Conservation (phyloP, 2,888 invertebrate genomes). For the Polylopha cassiicola region DNA sequence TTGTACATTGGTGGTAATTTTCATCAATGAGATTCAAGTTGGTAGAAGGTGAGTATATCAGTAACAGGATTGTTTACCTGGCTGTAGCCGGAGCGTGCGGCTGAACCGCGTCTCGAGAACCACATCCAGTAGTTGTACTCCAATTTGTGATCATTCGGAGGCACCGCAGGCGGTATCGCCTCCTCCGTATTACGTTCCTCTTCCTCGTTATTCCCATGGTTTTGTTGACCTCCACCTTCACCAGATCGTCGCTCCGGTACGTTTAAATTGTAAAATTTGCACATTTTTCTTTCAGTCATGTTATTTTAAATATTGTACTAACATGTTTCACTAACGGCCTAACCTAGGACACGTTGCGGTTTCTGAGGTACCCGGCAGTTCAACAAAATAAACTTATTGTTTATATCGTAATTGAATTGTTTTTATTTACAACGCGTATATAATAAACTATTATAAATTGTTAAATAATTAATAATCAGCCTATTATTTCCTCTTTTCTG, state of each 20-base stretch:
- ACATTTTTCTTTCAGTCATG: constrained; percentile 77
- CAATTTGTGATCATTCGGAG: constrained; percentile 91
- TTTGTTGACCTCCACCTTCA: constrained; percentile 51
- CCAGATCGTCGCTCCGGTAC: constrained; percentile 72
- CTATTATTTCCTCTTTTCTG: constrained; percentile 66
- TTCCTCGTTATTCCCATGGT: constrained; percentile 57
- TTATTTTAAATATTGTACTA: constrained; percentile 65
- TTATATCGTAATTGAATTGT: constrained; percentile 40
- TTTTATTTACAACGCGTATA: constrained; percentile 8
- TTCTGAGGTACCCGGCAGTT: constrained; percentile 47
- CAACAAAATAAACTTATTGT: constrained; percentile 41
- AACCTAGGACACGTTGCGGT: constrained; percentile 74
- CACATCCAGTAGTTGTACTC: constrained; percentile 97
- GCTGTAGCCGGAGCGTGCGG: constrained; percentile 68
- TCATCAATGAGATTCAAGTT: constrained; percentile 2
- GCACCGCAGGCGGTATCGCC: constrained; percentile 73
- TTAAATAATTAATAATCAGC: constrained; percentile 40
- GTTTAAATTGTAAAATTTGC: constrained; percentile 76
- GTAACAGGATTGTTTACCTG: constrained; percentile 57
- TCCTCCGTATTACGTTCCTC: constrained; percentile 60
- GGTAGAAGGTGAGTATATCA: constrained; percentile 18
- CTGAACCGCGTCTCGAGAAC: constrained; percentile 81
- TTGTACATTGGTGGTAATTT: constrained; percentile 6
- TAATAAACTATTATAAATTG: constrained; percentile 14
- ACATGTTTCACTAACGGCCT: constrained; percentile 75